Conservation (phyloP, 1,140 invertebrate genomes). For the Marisa cornuarietis region DNA sequence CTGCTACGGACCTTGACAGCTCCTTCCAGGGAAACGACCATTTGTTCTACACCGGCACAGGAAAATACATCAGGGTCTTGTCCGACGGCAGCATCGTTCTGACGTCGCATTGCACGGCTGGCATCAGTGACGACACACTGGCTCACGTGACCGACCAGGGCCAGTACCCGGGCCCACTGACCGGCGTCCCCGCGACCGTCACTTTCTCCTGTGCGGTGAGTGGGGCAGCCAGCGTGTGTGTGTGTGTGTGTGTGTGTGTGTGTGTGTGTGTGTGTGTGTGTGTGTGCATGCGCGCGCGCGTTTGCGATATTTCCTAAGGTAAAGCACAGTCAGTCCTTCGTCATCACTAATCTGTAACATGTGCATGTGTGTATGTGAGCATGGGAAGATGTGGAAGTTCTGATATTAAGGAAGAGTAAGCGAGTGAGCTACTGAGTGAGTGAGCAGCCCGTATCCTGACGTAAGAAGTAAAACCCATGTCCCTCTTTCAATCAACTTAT, state of each 20-base stretch:
- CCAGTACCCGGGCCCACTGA: not conserved
- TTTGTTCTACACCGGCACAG: constrained; percentile 1
- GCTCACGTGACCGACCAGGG: constrained; percentile 10
- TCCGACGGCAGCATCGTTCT: not conserved
- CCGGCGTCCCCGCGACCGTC: not conserved
- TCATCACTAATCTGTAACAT: too few relatives aligned
- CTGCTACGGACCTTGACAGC: constrained; percentile 7
- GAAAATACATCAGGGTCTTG: not conserved
- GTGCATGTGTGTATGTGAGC: too few relatives aligned
- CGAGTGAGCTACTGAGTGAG: too few relatives aligned
- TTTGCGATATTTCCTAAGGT: too few relatives aligned
- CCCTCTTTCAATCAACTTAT: not conserved
- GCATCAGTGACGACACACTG: not conserved
- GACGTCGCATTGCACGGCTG: not conserved
- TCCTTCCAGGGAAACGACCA: constrained; percentile 2
- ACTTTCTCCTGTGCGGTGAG: not conserved
- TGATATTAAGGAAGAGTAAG: too few relatives aligned
- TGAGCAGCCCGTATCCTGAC: too few relatives aligned
- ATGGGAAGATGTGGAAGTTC: too few relatives aligned
- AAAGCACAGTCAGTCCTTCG: too few relatives aligned
- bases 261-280: too few relatives aligned
- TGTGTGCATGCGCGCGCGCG: too few relatives aligned
- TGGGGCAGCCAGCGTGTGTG: not conserved
- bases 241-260: too few relatives aligned
- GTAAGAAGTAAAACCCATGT: too few relatives aligned